Conservation (phyloP, 64 coral and sea anemone genomes). For the Montipora sp. region DNA sequence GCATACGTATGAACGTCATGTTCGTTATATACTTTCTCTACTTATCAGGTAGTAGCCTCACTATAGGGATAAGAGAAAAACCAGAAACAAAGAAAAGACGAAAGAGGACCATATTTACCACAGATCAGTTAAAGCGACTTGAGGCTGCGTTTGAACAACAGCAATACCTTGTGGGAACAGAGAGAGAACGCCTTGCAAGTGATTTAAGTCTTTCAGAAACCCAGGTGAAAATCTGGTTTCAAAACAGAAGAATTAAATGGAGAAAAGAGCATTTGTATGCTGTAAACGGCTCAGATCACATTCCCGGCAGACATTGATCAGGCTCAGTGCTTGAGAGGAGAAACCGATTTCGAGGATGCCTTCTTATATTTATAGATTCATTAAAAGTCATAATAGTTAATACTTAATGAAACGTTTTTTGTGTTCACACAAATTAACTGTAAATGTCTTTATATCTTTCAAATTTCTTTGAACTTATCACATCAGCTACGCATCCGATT, state of each 20-base stretch:
- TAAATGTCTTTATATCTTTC: too few species aligned
- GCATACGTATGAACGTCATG: background rate
- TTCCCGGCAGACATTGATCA: background rate
- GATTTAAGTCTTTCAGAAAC: conserved; percentile 84
- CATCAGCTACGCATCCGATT: too few species aligned
- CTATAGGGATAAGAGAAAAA: conserved; percentile 2
- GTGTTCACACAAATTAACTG: too few species aligned
- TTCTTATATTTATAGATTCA: too few species aligned
- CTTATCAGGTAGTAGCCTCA: conserved; percentile 12
- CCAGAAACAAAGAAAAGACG: conserved; percentile 77
- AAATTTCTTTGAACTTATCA: too few species aligned
- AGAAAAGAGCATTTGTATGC: conserved; percentile 74
- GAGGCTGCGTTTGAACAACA: conserved; percentile 89
- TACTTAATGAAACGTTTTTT: too few species aligned
- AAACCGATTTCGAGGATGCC: background rate
- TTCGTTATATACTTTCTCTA: background rate
- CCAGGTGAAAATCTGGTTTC: conserved; percentile 96
- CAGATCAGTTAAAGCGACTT: conserved; percentile 81
- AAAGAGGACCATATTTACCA: conserved; percentile 90
- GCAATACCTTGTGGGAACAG: conserved; percentile 81
- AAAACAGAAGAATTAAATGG: conserved; percentile 96
- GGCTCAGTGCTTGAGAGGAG: background rate
- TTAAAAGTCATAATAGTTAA: too few species aligned
- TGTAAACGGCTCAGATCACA: background rate
- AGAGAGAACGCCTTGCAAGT: conserved; percentile 78